These are phyloP conservation scores for Megalops atlanticus DNA, from an alignment of 2,113 vertebrate species.

Conservation along the genomic window DNA sequence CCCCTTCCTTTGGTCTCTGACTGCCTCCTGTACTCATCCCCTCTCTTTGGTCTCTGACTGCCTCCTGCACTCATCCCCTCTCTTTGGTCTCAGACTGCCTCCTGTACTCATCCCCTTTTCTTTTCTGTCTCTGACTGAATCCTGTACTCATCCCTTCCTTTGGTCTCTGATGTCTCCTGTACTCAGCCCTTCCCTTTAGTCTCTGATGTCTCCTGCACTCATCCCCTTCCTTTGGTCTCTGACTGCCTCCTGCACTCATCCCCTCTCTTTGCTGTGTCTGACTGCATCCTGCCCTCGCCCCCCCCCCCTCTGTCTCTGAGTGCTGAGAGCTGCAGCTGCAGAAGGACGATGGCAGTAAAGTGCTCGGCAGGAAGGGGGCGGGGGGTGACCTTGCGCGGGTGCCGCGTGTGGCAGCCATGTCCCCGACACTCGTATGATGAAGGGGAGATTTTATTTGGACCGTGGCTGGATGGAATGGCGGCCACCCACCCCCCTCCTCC, in stretches of 20 bases:
- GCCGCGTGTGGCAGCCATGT: not conserved
- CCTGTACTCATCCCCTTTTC: not conserved
- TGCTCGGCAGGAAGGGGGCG: not conserved
- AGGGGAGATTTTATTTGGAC: constrained; percentile 6
- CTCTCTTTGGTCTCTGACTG: too few species aligned
- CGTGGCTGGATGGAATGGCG: not conserved
- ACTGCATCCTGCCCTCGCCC: not conserved
- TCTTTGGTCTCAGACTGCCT: too few species aligned
- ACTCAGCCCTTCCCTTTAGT: not conserved
- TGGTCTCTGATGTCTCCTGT: too few species aligned
- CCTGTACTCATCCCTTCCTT: not conserved
- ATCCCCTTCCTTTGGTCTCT: not conserved
- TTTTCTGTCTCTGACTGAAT: too few species aligned
- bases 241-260: not conserved
- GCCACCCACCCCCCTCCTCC: not conserved
- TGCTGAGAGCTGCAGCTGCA: not conserved
- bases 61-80: not conserved
- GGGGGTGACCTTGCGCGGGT: not conserved
- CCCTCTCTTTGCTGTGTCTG: too few species aligned
- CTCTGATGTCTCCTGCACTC: too few species aligned
- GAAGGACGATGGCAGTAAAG: not conserved
- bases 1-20: too few species aligned
- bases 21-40: not conserved
- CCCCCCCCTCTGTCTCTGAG: not conserved
- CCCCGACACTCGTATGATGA: not conserved